phyloP scores from a whole-genome alignment of 2,797 vertebrate species.

The Tamandua tetradactyla region DNA sequence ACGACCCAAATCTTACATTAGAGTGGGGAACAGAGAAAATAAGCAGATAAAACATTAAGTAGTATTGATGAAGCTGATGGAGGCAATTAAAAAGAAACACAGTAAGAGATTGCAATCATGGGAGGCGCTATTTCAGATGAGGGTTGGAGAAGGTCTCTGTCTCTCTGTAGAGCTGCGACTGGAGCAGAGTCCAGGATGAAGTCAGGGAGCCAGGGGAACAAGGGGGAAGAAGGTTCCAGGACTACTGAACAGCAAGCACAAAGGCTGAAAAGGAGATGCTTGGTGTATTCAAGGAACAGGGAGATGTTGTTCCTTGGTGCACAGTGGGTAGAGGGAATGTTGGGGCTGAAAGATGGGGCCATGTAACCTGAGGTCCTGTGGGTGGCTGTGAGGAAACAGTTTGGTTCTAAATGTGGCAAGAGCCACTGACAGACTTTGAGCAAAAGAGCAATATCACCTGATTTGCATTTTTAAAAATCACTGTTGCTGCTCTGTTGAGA shows the following conservation, averaged over 20 bases:
- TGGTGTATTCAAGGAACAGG: no score
- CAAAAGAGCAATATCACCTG: neutral
- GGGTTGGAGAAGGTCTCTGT: neutral
- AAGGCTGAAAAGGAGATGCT: no score
- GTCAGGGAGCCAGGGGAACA: neutral
- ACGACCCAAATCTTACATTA: neutral
- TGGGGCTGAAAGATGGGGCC: neutral
- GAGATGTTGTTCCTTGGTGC: rapidly evolving
- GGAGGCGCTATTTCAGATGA: neutral
- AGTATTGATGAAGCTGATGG: neutral
- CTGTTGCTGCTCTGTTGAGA: no score
- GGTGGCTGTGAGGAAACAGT: neutral
- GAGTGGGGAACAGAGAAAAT: neutral
- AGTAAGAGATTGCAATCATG: no score
- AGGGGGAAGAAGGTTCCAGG: neutral
- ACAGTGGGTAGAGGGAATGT: neutral
- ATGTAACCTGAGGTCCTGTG: rapidly evolving
- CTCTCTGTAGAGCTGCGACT: neutral
- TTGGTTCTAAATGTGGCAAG: neutral
- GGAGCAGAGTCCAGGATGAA: neutral
- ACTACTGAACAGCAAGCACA: no score
- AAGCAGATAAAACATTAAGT: neutral
- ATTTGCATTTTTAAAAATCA: neutral
- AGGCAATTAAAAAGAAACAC: no score
- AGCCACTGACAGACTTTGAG: neutral